A percentile compares a stretch with the other conserved stretches of the same genome.
Evolutionary conservation across 2,113 vertebrate genomes (phyloP).

Genomic region (Todiramphus saurophagus): DNA sequence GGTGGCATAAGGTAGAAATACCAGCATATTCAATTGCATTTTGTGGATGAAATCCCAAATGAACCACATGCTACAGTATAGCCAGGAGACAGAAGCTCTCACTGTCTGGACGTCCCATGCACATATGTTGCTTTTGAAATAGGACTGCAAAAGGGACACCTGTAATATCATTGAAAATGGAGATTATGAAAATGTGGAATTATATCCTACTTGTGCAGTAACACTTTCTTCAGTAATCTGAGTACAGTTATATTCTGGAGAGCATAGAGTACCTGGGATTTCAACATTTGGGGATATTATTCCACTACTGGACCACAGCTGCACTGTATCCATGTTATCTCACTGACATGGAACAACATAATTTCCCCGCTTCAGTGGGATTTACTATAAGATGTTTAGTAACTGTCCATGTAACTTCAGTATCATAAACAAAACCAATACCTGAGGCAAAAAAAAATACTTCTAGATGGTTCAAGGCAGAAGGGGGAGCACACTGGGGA

Average conservation of each 20-base stretch:
- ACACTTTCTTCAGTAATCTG: background rate
- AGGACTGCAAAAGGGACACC: background rate
- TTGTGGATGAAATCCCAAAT: slow-evolving; percentile 2
- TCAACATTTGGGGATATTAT: background rate
- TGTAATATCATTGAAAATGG: background rate
- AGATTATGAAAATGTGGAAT: background rate
- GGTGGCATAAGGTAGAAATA: background rate
- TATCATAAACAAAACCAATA: background rate
- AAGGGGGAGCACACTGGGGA: background rate
- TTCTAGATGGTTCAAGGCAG: background rate
- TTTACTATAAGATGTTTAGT: background rate
- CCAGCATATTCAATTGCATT: background rate
- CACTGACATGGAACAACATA: background rate
- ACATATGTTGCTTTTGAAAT: background rate
- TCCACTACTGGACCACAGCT: background rate
- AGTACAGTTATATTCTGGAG: background rate
- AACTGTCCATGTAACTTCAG: background rate
- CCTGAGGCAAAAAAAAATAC: background rate
- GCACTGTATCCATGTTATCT: background rate
- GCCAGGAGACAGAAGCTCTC: background rate
- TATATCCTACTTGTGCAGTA: background rate
- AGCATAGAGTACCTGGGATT: background rate
- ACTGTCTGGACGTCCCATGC: background rate
- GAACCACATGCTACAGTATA: background rate
- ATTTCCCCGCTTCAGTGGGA: background rate